Evolutionary conservation across 2,113 vertebrate species (phyloP).

Genomic region (Smithornis capensis): DNA sequence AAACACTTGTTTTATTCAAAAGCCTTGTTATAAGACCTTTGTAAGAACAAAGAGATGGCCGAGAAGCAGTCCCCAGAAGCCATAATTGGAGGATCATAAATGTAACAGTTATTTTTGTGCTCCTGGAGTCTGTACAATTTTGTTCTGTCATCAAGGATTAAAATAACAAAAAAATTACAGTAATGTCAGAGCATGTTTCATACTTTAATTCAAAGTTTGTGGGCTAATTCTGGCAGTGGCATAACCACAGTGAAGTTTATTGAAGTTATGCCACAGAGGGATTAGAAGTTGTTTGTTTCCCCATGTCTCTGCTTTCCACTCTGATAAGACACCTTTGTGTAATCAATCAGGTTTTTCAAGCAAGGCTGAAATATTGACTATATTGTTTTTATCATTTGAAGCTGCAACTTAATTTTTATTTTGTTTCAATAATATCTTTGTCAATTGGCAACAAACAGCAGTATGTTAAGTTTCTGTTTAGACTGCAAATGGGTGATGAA

Average conservation of each 20-base stretch:
- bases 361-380: slow-evolving; percentile 7
- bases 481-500: background rate
- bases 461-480: slow-evolving; percentile 16
- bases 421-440: slow-evolving; percentile 26
- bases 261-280: background rate
- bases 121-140: slow-evolving; percentile 64
- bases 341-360: slow-evolving; percentile 42
- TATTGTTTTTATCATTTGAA: slow-evolving; percentile 1
- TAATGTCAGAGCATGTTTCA: slow-evolving; percentile 48
- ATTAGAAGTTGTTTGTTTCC: slow-evolving; percentile 26
- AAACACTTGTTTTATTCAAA: slow-evolving; percentile 68
- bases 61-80: slow-evolving; percentile 53
- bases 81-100: slow-evolving; percentile 68
- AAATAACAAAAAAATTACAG: slow-evolving; percentile 58
- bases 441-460: slow-evolving; percentile 7
- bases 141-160: slow-evolving; percentile 68
- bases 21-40: slow-evolving; percentile 63
- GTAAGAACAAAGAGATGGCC: slow-evolving; percentile 53
- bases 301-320: slow-evolving; percentile 18
- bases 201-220: slow-evolving; percentile 64
- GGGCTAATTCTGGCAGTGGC: slow-evolving; percentile 5
- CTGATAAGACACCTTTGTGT: background rate
- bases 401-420: slow-evolving; percentile 5
- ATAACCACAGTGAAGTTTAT: background rate
- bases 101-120: slow-evolving; percentile 64